These are phyloP conservation scores for Pseudotriccus pelzelni DNA, from an alignment of 2,797 vertebrate genomes.

Conservation along the genomic window DNA sequence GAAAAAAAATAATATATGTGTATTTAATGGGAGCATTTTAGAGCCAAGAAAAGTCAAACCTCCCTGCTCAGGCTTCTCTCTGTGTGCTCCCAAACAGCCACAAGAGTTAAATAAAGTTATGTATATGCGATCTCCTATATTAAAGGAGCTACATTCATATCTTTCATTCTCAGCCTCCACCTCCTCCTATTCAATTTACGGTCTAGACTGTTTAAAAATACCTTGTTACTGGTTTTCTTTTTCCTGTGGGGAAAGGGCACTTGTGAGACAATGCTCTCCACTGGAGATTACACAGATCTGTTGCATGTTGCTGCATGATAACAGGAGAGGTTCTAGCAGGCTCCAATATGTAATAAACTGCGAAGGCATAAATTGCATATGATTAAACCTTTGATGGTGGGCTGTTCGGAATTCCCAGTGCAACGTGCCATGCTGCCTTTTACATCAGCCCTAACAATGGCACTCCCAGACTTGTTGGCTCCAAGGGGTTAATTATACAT, in stretches of 20 bases:
- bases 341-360: conserved; percentile 33
- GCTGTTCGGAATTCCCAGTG: conserved; percentile 48
- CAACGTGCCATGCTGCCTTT: neutral
- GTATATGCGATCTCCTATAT: neutral
- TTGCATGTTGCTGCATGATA: conserved; percentile 50
- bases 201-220: conserved; percentile 55
- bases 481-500: conserved; percentile 68
- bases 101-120: neutral
- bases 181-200: conserved; percentile 52
- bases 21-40: neutral
- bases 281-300: conserved; percentile 39
- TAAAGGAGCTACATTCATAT: conserved; percentile 7
- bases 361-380: conserved; percentile 39
- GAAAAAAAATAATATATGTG: neutral
- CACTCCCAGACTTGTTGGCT: conserved; percentile 47
- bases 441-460: conserved; percentile 29
- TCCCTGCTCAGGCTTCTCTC: neutral
- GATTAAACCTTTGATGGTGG: conserved; percentile 54
- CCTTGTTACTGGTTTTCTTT: neutral
- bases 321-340: conserved; percentile 34
- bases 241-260: neutral
- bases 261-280: conserved; percentile 35
- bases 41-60: neutral
- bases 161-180: neutral
- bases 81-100: neutral